Evolutionary conservation across 2,797 vertebrate species (phyloP).

Genomic region (Enteromius paludinosus): DNA sequence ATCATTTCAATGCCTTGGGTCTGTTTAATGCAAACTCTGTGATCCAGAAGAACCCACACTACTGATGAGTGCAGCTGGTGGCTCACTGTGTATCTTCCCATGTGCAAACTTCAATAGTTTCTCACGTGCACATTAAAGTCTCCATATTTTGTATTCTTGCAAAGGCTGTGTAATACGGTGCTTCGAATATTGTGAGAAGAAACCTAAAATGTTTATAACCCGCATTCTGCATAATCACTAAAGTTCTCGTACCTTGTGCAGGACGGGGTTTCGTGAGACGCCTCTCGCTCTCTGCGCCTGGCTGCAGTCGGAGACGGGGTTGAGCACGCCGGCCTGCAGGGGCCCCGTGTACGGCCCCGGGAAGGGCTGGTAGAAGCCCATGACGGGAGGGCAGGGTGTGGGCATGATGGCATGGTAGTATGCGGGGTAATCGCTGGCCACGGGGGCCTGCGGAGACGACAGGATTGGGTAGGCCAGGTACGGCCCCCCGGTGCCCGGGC

Average conservation of each 20-base stretch:
- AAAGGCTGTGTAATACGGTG: too few relatives aligned
- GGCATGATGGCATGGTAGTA: conserved; percentile 95
- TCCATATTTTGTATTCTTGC: too few relatives aligned
- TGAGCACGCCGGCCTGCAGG: conserved; percentile 86
- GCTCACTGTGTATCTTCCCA: too few relatives aligned
- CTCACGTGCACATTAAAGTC: too few relatives aligned
- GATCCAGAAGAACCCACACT: too few relatives aligned
- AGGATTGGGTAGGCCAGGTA: conserved; percentile 96
- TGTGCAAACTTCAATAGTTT: too few relatives aligned
- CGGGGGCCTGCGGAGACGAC: conserved; percentile 89
- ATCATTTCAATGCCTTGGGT: too few relatives aligned
- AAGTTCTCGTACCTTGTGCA: conserved; percentile 82
- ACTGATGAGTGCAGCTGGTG: too few relatives aligned
- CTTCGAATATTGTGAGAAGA: too few relatives aligned
- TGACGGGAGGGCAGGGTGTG: conserved; percentile 93
- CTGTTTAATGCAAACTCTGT: too few relatives aligned
- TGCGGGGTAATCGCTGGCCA: conserved; percentile 88
- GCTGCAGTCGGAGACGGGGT: conserved; percentile 84
- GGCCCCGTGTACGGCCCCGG: conserved; percentile 85
- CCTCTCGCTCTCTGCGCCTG: conserved; percentile 80
- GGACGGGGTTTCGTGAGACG: conserved; percentile 77
- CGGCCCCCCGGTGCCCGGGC: conserved; percentile 86
- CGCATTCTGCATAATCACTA: too few relatives aligned
- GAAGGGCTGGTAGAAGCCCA: conserved; percentile 98
- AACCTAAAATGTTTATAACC: too few relatives aligned